Evolutionary conservation across 2,797 vertebrate genomes (phyloP).

Genomic region (Pantherophis alleghaniensis): DNA sequence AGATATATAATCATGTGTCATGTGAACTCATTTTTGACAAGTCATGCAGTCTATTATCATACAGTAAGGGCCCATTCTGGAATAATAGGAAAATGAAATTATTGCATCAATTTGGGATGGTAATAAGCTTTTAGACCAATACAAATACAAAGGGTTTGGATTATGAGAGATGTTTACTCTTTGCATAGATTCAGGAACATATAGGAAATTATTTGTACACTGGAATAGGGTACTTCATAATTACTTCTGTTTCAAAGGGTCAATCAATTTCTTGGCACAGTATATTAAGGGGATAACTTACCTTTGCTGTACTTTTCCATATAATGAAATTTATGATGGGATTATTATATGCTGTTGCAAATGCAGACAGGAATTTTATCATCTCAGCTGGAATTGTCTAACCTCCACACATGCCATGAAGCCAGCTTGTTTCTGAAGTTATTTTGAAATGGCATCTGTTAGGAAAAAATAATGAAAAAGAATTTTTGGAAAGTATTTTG

Average conservation of each 20-base stretch:
- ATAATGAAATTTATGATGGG: background rate
- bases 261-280: background rate
- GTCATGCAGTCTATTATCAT: background rate
- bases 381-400: background rate
- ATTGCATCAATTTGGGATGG: slow-evolving; percentile 24
- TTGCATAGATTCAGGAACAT: background rate
- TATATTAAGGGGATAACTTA: background rate
- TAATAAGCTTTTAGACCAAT: background rate
- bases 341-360: background rate
- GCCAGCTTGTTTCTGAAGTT: background rate
- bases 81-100: slow-evolving; percentile 20
- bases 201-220: background rate
- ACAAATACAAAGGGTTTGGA: background rate
- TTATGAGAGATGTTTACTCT: background rate
- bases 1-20: background rate
- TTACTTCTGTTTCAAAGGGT: background rate
- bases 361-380: background rate
- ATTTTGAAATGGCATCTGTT: background rate
- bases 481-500: background rate
- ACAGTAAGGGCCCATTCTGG: background rate
- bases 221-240: background rate
- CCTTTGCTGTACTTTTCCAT: background rate
- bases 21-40: slow-evolving; percentile 15
- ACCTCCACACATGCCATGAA: background rate
- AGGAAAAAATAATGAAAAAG: background rate